Evolutionary conservation across 2,113 vertebrate genomes (phyloP), one percentile per base, ranked within the genome.

Genomic region (Sterrhoptilus dennistouni): DNA sequence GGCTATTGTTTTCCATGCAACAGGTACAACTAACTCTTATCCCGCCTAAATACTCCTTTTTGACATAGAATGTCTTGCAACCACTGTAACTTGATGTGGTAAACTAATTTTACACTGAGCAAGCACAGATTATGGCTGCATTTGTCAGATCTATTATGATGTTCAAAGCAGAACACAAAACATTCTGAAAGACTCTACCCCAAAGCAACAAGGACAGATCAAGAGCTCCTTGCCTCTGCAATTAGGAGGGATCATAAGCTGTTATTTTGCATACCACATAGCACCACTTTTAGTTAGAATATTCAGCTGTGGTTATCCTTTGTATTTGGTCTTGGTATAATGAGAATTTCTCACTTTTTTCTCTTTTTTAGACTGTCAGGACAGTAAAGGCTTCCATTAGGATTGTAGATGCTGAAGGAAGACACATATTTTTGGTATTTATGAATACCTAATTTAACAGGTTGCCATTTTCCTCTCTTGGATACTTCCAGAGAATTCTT

Each of bases 381-480:
- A 52, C 12, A 61, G 29, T 36, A 71, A 56, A 76, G 11, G 3
- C 8, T 71, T 71, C 38, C 14, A 71, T 18, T 66, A 36, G 40
- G 10, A 36, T 5, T 5, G 8, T 47, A 9, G 22, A 27, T 56
- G 20, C 6, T 45, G 33, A 53, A 78, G 44, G 31, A 91, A 69
- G 35, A 63, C 21, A 72, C 4, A 9, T 42, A 6, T 17, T 61
- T 79, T 49, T 44, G 22, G 8, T 57, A 53, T 81, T 53, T 71
- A 47, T 38, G 6, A 56, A 60, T 42, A 81, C 6, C 7, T 42
- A 38, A n/a, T 11, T 84, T 54, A 56, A 60, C 18, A 50, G 20
- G 8, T 60, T 11, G 7, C 1, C 6, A 33, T 35, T 53, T 64
- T 19, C 8, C 5, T 3, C 23, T 3, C 33, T n/a, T 15, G 8